These are phyloP conservation scores for Eupeodes latifasciatus DNA, from an alignment of 2,888 invertebrate genomes.

Conservation along the genomic window DNA sequence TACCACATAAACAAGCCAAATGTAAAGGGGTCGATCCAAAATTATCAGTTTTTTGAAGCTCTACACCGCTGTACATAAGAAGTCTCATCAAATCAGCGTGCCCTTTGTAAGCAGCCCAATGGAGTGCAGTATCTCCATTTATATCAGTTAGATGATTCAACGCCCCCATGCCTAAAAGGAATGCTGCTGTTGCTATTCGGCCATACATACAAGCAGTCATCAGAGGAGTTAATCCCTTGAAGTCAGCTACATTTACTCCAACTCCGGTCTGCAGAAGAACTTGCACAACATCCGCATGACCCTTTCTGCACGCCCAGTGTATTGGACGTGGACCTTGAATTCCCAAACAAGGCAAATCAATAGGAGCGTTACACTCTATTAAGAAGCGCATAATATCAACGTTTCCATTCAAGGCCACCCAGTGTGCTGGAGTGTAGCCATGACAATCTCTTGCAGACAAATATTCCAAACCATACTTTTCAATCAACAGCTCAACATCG, in stretches of 20 bases:
- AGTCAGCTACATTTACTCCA: conserved; percentile 94
- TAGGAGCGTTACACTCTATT: conserved; percentile 92
- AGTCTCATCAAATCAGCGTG: conserved; percentile 94
- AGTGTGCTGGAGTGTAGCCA: conserved; percentile 96
- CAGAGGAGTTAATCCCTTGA: conserved; percentile 93
- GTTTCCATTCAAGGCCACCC: conserved; percentile 93
- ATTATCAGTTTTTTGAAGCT: conserved; percentile 94
- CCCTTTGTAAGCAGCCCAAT: conserved; percentile 97
- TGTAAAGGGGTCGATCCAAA: conserved; percentile 96
- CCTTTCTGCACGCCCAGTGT: conserved; percentile 97
- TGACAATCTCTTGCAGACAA: conserved; percentile 94
- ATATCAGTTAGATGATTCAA: conserved; percentile 94
- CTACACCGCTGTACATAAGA: conserved; percentile 95
- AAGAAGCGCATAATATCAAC: conserved; percentile 95
- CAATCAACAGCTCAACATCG: conserved; percentile 93
- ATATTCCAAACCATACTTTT: conserved; percentile 91
- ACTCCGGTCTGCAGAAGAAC: conserved; percentile 91
- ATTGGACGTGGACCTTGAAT: conserved; percentile 93
- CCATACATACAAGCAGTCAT: conserved; percentile 98
- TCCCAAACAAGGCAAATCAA: conserved; percentile 94
- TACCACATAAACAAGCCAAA: conserved; percentile 94
- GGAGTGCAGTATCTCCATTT: conserved; percentile 96
- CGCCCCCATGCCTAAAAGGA: conserved; percentile 95
- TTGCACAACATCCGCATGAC: conserved; percentile 95
- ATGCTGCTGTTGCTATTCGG: conserved; percentile 94